phyloP scores from a whole-genome alignment of 1,140 invertebrate species.

The Acromyrmex echinatior region DNA sequence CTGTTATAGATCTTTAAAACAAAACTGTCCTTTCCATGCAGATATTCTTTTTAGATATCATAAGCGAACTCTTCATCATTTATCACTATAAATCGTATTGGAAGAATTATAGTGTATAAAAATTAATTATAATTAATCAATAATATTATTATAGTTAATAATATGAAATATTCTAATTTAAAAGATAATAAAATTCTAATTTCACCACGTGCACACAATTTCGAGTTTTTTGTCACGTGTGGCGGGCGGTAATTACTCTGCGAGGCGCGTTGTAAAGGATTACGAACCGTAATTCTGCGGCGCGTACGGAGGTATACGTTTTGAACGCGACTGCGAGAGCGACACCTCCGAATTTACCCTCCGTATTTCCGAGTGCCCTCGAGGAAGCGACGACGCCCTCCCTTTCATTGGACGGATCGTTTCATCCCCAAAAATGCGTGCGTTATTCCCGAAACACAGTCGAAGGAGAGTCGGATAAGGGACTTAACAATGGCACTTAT shows the following conservation, averaged over 20 bases:
- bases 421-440: conserved; percentile 46
- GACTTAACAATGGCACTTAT: conserved; percentile 53
- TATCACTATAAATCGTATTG: neutral
- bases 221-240: neutral
- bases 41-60: neutral
- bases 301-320: conserved; percentile 3
- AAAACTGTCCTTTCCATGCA: too few relatives aligned
- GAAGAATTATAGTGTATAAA: neutral
- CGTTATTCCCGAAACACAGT: conserved; percentile 33
- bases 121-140: neutral
- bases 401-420: conserved; percentile 48
- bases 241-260: conserved; percentile 34
- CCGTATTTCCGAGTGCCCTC: conserved; percentile 60
- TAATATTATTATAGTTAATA: too few relatives aligned
- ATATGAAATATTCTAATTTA: neutral
- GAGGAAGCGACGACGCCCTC: conserved; percentile 52
- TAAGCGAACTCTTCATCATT: neutral
- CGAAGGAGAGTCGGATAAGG: neutral
- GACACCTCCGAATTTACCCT: conserved; percentile 46
- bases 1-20: too few relatives aligned
- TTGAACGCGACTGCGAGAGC: conserved; percentile 15
- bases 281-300: conserved; percentile 20
- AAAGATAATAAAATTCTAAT: conserved; percentile 1
- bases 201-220: neutral
- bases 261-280: conserved; percentile 34